Evolutionary conservation across 2,888 invertebrate genomes (phyloP).

Genomic region (Mallateleia sp.): DNA sequence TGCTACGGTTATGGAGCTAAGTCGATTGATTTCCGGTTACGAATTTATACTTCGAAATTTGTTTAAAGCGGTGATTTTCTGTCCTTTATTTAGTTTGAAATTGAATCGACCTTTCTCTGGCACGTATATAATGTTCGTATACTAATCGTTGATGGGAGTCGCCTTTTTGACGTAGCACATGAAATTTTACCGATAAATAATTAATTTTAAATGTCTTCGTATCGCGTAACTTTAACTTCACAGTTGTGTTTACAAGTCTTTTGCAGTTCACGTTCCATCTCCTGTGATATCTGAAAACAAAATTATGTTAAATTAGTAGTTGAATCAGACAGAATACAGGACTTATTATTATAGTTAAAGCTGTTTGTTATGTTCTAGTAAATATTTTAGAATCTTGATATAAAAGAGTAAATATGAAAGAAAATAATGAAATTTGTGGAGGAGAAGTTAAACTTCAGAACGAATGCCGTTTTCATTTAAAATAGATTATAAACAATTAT

Average conservation of each 20-base stretch:
- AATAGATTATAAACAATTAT: no score
- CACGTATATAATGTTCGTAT: neutral
- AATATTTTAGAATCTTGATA: no score
- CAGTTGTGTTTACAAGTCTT: neutral
- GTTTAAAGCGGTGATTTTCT: no score
- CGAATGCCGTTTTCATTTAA: no score
- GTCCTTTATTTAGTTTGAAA: no score
- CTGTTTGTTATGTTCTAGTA: no score
- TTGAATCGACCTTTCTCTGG: neutral
- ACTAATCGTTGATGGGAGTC: neutral
- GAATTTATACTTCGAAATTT: no score
- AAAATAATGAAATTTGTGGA: no score
- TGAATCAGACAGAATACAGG: conserved; percentile 90
- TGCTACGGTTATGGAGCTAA: no score
- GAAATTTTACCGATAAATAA: neutral
- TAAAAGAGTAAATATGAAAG: no score
- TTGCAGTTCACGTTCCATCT: neutral
- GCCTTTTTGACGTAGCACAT: neutral
- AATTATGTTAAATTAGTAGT: neutral
- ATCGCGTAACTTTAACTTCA: neutral
- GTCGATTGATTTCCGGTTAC: no score
- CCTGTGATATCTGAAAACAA: conserved; percentile 25
- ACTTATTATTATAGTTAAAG: conserved; percentile 97
- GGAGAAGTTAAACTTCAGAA: no score
- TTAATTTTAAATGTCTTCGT: neutral